These are phyloP conservation scores for Drosophila willistoni DNA, from an alignment of 1,140 invertebrate species.

Conservation along the genomic window DNA sequence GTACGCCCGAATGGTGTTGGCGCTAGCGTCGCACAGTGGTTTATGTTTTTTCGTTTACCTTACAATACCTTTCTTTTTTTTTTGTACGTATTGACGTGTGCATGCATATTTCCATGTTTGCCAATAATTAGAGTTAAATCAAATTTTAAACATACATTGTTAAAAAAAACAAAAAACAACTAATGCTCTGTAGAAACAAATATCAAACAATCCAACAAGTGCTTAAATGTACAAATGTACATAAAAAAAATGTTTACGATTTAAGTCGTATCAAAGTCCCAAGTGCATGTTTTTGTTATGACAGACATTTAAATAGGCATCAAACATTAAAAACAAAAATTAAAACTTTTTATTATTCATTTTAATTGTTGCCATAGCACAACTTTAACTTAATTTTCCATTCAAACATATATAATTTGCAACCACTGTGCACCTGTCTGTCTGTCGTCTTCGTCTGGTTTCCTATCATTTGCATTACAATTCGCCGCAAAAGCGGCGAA, in stretches of 20 bases:
- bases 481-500: conserved; percentile 40
- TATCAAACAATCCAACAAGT: too few relatives aligned
- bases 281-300: too few relatives aligned
- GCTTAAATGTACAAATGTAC: too few relatives aligned
- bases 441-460: conserved; percentile 10
- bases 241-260: too few relatives aligned
- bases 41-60: neutral
- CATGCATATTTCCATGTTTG: neutral
- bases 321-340: too few relatives aligned
- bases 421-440: conserved; percentile 20
- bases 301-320: too few relatives aligned
- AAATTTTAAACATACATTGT: too few relatives aligned
- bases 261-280: too few relatives aligned
- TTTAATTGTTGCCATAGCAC: neutral
- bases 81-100: neutral
- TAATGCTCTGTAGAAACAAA: too few relatives aligned
- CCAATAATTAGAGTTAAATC: too few relatives aligned
- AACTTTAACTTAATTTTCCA: neutral
- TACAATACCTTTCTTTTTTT: neutral
- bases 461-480: conserved; percentile 3
- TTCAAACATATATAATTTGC: neutral
- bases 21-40: conserved; percentile 6
- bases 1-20: conserved; percentile 21
- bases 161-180: too few relatives aligned
- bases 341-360: too few relatives aligned